phyloP scores from a whole-genome alignment of 2,888 invertebrate genomes.

The Romanomermis culicivorax region DNA sequence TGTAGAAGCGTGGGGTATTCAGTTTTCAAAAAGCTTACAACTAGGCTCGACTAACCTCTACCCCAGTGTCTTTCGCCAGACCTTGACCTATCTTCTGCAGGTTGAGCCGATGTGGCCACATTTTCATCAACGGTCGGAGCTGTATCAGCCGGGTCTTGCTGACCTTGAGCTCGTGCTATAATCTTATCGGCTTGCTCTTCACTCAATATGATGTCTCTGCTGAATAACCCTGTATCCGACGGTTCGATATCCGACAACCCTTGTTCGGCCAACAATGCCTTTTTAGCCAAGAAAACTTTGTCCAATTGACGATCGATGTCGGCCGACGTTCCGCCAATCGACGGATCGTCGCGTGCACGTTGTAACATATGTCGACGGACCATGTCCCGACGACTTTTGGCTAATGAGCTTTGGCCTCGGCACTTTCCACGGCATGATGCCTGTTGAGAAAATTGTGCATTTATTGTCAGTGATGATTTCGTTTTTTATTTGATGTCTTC shows the following conservation, averaged over 20 bases:
- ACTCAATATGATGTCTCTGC: neutral
- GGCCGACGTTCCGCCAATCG: neutral
- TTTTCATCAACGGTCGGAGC: neutral
- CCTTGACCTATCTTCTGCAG: neutral
- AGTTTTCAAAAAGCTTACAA: too few species aligned
- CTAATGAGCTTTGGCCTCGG: neutral
- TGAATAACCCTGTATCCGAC: neutral
- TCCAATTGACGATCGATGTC: neutral
- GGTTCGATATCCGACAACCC: neutral
- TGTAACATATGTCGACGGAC: neutral
- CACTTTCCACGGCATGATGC: neutral
- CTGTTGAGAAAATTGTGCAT: neutral
- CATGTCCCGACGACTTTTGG: neutral
- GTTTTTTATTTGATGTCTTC: too few species aligned
- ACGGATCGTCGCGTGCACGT: neutral
- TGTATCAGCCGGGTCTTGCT: neutral
- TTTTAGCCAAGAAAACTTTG: neutral
- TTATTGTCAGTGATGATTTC: too few species aligned
- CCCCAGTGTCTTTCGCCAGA: neutral
- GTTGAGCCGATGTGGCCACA: neutral
- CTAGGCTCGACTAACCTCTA: neutral
- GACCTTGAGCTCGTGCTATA: neutral
- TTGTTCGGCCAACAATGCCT: neutral
- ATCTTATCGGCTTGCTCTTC: slow-evolving; percentile 3
- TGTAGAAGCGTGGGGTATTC: too few species aligned